Evolutionary conservation across 2,797 vertebrate genomes (phyloP).

Genomic region (Buceros bicornis): DNA sequence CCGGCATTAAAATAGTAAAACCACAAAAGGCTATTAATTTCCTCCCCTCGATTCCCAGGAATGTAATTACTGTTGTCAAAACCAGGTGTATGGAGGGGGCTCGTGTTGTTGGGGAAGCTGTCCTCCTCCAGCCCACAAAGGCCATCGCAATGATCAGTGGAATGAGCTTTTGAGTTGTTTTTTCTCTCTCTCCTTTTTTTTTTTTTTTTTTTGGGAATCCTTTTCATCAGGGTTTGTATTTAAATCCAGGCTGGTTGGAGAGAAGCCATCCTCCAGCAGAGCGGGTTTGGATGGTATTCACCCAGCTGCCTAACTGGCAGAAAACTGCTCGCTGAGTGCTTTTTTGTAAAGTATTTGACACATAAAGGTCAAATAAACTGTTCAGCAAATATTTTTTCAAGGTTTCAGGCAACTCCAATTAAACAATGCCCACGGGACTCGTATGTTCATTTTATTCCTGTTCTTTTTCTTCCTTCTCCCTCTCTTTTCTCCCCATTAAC

Average conservation of each 20-base stretch:
- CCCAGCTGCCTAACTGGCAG: conserved; percentile 63
- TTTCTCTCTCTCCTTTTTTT: background rate
- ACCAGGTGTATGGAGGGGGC: conserved; percentile 10
- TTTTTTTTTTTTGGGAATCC: background rate
- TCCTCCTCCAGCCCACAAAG: background rate
- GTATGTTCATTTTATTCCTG: background rate
- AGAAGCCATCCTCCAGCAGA: conserved; percentile 54
- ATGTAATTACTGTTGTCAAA: conserved; percentile 73
- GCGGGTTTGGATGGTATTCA: conserved; percentile 50
- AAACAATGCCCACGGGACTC: conserved; percentile 27
- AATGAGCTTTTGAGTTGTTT: conserved; percentile 34
- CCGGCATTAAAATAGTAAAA: conserved; percentile 63
- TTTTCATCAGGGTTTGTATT: conserved; percentile 48
- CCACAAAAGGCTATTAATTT: conserved; percentile 70
- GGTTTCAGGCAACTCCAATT: conserved; percentile 58
- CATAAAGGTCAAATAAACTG: conserved; percentile 60
- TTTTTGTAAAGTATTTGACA: conserved; percentile 36
- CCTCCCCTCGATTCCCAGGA: conserved; percentile 35
- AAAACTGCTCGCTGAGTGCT: background rate
- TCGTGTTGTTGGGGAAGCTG: background rate
- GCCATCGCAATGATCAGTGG: background rate
- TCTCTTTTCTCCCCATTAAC: background rate
- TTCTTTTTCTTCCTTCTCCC: background rate
- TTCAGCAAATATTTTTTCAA: conserved; percentile 69
- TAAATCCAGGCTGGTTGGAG: conserved; percentile 50